phyloP scores from a whole-genome alignment of 2,797 vertebrate species.

The Microctenopoma lineatum region DNA sequence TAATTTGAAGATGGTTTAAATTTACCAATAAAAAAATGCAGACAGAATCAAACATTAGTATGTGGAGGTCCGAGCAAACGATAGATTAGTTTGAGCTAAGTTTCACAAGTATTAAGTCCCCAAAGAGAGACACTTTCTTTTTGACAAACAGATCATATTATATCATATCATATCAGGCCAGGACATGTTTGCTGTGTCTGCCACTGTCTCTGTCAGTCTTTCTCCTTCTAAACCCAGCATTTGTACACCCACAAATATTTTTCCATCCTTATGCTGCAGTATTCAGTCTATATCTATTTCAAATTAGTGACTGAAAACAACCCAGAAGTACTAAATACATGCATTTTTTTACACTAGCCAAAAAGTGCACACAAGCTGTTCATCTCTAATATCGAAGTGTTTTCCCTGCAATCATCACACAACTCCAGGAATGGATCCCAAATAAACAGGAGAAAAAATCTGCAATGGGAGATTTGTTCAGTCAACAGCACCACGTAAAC shows the following conservation, averaged over 20 bases:
- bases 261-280: constrained; percentile 8
- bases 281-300: not conserved
- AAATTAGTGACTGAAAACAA: constrained; percentile 2
- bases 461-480: constrained; percentile 27
- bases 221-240: not conserved
- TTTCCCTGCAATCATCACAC: constrained; percentile 16
- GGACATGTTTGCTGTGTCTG: too few relatives aligned
- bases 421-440: constrained; percentile 24
- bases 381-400: constrained; percentile 42
- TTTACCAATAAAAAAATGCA: not conserved
- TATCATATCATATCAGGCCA: too few relatives aligned
- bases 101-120: constrained; percentile 50
- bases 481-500: constrained; percentile 34
- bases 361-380: constrained; percentile 20
- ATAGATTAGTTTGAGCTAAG: constrained; percentile 61
- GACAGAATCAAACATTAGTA: constrained; percentile 7
- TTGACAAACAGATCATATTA: constrained; percentile 7
- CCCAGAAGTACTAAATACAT: constrained; percentile 4
- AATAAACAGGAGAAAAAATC: constrained; percentile 18
- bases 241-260: constrained; percentile 4
- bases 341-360: constrained; percentile 5
- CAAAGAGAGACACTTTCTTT: constrained; percentile 35
- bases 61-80: constrained; percentile 62
- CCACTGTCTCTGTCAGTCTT: too few relatives aligned
- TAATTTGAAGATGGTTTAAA: too few relatives aligned